Conservation (phyloP, 2,797 vertebrate genomes). For the Diplodus sargus region DNA sequence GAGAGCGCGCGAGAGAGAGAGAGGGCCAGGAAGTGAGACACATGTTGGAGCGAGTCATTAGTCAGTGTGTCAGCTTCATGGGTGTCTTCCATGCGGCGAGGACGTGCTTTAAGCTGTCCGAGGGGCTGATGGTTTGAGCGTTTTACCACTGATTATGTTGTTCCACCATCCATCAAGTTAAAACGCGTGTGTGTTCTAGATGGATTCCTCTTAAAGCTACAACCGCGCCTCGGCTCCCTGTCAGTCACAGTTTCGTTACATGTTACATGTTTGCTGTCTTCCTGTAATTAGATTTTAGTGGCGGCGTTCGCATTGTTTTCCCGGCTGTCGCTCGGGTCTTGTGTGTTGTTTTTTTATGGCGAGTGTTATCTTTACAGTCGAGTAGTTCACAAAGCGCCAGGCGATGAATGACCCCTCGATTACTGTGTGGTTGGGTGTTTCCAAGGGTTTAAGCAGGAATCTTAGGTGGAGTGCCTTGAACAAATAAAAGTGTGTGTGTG, state of each 20-base stretch:
- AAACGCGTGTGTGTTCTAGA: constrained; percentile 9
- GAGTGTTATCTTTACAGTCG: constrained; percentile 26
- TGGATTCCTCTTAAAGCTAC: neutral
- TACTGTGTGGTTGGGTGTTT: constrained; percentile 52
- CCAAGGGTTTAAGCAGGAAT: constrained; percentile 37
- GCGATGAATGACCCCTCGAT: constrained; percentile 45
- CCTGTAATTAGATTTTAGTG: neutral
- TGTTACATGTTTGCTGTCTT: neutral
- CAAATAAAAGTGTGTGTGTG: constrained; percentile 48
- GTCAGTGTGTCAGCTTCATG: constrained; percentile 61
- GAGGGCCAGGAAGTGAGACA: constrained; percentile 50
- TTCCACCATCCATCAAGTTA: constrained; percentile 55
- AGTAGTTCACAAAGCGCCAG: constrained; percentile 22
- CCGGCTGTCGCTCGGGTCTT: neutral
- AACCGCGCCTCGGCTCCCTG: neutral
- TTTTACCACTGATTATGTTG: constrained; percentile 46
- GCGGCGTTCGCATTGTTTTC: neutral
- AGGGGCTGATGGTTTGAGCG: constrained; percentile 32
- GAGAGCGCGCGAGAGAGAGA: constrained; percentile 30
- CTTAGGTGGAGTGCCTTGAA: constrained; percentile 46
- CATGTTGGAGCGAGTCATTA: constrained; percentile 62
- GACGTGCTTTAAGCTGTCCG: constrained; percentile 27
- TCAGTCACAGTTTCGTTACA: neutral
- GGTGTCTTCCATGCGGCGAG: constrained; percentile 45
- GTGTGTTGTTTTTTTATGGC: neutral